Evolutionary conservation across 1,140 invertebrate species (phyloP).

Genomic region (Manduca sexta): DNA sequence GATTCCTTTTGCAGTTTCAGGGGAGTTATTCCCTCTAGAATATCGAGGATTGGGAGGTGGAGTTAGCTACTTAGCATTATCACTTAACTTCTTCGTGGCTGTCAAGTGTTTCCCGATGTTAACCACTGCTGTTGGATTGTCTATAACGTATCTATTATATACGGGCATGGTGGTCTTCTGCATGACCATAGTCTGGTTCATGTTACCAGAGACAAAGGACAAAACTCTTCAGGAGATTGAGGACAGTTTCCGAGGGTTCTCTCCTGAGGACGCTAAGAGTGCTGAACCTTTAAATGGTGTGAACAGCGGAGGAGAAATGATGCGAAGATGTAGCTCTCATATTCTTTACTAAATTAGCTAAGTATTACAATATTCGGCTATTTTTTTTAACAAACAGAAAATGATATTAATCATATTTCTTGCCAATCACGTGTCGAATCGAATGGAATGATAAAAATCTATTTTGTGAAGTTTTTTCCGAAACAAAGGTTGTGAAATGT

Average conservation of each 20-base stretch:
- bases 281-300: constrained; percentile 34
- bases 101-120: constrained; percentile 58
- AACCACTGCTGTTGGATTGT: constrained; percentile 36
- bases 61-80: constrained; percentile 46
- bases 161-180: constrained; percentile 36
- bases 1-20: constrained; percentile 58
- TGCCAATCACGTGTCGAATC: no score
- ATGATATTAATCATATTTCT: no score
- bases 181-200: constrained; percentile 40
- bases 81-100: constrained; percentile 55
- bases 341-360: constrained; percentile 39
- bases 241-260: constrained; percentile 41
- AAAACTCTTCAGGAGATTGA: constrained; percentile 61
- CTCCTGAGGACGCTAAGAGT: constrained; percentile 30
- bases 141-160: constrained; percentile 51
- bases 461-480: no score
- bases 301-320: constrained; percentile 27
- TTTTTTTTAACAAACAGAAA: no score
- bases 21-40: constrained; percentile 60
- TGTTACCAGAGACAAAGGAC: constrained; percentile 61
- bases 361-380: no score
- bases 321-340: constrained; percentile 50
- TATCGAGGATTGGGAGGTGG: constrained; percentile 59
- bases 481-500: no score
- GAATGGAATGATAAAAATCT: no score